These are phyloP conservation scores for Harmothoe impar DNA, from an alignment of 2,888 invertebrate genomes.

Conservation along the genomic window DNA sequence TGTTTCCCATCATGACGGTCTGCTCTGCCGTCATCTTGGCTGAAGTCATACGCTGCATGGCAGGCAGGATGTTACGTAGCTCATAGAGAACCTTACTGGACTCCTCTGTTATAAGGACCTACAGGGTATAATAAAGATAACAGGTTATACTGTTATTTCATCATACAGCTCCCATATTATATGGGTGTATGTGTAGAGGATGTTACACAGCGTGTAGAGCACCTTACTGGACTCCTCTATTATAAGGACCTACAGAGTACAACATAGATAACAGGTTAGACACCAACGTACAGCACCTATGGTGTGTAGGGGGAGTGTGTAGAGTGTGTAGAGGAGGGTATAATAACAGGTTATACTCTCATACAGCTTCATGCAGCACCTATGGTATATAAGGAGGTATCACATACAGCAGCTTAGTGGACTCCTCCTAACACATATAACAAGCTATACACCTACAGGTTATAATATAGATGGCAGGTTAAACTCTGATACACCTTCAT, in stretches of 20 bases:
- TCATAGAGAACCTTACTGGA: constrained; percentile 80
- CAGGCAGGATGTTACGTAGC: constrained; percentile 80
- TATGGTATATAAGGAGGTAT: too few species aligned
- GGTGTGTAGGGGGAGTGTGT: too few species aligned
- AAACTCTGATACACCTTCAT: too few species aligned
- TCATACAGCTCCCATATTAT: constrained; percentile 14
- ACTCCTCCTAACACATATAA: too few species aligned
- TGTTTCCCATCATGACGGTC: constrained; percentile 79
- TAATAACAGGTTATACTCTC: too few species aligned
- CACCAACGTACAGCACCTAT: background rate
- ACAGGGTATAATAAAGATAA: background rate
- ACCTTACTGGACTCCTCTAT: constrained; percentile 81
- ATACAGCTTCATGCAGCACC: too few species aligned
- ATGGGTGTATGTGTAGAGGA: too few species aligned
- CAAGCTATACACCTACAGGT: too few species aligned
- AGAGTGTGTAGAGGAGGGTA: too few species aligned
- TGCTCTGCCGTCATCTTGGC: constrained; percentile 81
- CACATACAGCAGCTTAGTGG: too few species aligned
- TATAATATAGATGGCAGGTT: too few species aligned
- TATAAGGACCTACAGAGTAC: constrained; percentile 77
- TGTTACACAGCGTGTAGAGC: constrained; percentile 74
- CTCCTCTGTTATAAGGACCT: constrained; percentile 82
- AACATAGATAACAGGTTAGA: background rate
- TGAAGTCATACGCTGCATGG: constrained; percentile 77
- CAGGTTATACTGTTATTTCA: too few species aligned